Conservation (phyloP, 2,113 vertebrate species). For the Corydoras maculifer region DNA sequence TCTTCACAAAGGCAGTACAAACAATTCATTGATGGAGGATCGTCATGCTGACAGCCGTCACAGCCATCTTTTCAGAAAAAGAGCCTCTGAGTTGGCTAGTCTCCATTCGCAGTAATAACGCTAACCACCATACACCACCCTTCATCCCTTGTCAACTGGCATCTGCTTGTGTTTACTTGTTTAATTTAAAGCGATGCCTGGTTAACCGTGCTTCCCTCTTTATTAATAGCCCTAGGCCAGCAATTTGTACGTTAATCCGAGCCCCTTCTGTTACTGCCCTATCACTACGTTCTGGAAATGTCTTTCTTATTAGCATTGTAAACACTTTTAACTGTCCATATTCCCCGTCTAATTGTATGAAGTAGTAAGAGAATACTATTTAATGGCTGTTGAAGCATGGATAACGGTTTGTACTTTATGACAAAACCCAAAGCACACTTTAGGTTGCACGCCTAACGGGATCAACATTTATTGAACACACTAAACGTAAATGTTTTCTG, state of each 20-base stretch:
- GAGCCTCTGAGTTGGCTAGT: conserved; percentile 28
- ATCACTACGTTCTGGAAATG: too few species aligned
- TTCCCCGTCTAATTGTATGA: too few species aligned
- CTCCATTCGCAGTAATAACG: conserved; percentile 35
- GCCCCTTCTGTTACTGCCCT: not conserved
- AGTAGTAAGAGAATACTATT: too few species aligned
- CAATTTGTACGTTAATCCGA: not conserved
- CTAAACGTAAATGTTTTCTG: too few species aligned
- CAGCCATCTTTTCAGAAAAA: conserved; percentile 16
- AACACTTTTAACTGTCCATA: too few species aligned
- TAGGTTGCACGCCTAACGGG: too few species aligned
- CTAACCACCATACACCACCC: conserved; percentile 20
- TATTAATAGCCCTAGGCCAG: conserved; percentile 19
- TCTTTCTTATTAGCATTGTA: too few species aligned
- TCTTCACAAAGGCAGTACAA: conserved; percentile 34
- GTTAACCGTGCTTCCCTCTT: conserved; percentile 23
- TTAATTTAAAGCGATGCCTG: conserved; percentile 17
- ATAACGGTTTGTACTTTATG: too few species aligned
- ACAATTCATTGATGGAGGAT: conserved; percentile 24
- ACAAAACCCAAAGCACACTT: too few species aligned
- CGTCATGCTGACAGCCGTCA: conserved; percentile 11
- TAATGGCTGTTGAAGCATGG: too few species aligned
- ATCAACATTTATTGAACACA: too few species aligned
- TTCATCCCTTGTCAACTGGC: conserved; percentile 44
- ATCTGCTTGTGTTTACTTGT: conserved; percentile 65